Evolutionary conservation across 2,113 vertebrate species (phyloP).

Genomic region (Lophochroa leadbeateri): DNA sequence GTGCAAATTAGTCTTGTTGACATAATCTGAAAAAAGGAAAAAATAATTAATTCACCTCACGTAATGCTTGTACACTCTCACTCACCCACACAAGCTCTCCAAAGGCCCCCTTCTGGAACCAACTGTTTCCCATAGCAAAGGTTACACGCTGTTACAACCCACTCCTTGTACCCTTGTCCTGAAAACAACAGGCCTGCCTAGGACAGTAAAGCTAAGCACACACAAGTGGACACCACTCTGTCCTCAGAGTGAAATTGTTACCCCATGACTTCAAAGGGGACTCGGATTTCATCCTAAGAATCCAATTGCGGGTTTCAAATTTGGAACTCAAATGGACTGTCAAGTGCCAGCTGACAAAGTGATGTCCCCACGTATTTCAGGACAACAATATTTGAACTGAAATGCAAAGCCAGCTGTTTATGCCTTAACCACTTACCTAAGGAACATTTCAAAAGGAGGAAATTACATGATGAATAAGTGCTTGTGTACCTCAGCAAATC

Average conservation of each 20-base stretch:
- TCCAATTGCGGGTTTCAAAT: slow-evolving; percentile 47
- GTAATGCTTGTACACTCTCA: background rate
- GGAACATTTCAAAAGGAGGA: slow-evolving; percentile 22
- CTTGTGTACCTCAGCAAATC: background rate
- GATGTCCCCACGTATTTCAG: slow-evolving; percentile 44
- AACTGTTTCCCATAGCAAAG: background rate
- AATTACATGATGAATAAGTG: slow-evolving; percentile 11
- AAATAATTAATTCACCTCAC: slow-evolving; percentile 18
- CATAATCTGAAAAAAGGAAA: background rate
- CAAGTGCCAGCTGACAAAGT: slow-evolving; percentile 53
- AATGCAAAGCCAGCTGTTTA: slow-evolving; percentile 45
- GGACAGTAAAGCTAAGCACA: background rate
- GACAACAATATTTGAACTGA: background rate
- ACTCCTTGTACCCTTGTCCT: background rate
- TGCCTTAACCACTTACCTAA: background rate
- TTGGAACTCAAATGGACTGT: slow-evolving; percentile 2
- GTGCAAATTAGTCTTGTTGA: background rate
- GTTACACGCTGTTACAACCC: background rate
- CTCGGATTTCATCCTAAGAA: slow-evolving; percentile 30
- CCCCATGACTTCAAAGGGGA: slow-evolving; percentile 41
- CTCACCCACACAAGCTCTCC: background rate
- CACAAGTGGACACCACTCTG: background rate
- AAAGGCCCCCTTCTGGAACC: background rate
- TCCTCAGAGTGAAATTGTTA: background rate
- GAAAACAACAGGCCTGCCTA: background rate